phyloP scores from a whole-genome alignment of 2,888 invertebrate genomes.

The Philonicus albiceps region DNA sequence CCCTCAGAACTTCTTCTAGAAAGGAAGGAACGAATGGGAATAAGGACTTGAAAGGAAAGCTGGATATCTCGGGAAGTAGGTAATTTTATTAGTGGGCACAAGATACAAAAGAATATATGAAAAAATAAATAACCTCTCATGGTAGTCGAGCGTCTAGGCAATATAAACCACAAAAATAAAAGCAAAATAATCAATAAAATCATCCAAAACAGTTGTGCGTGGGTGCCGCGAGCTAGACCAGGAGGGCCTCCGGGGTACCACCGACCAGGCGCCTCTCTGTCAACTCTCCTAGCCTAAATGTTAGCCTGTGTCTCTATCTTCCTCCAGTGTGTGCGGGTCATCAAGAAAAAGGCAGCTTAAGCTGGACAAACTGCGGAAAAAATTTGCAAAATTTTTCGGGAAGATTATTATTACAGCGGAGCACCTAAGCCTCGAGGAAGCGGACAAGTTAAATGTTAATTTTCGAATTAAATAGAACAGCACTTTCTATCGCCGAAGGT shows the following conservation, averaged over 20 bases:
- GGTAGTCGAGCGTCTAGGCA: conserved; percentile 12
- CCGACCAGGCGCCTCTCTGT: not conserved
- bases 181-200: conserved; percentile 7
- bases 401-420: not conserved
- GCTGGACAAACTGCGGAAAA: not conserved
- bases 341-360: not conserved
- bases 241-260: not conserved
- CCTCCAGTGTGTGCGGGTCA: not conserved
- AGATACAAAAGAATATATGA: not conserved
- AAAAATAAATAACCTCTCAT: conserved; percentile 37
- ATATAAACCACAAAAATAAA: conserved; percentile 33
- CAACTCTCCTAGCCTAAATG: not conserved
- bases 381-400: not conserved
- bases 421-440: not conserved
- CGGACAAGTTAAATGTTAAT: not conserved
- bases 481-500: not conserved
- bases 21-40: not conserved
- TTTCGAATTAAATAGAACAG: not conserved
- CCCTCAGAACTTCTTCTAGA: not conserved
- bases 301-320: not conserved
- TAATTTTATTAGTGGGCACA: not conserved
- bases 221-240: not conserved
- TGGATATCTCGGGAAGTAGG: not conserved
- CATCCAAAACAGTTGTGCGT: conserved; percentile 8
- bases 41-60: not conserved